phyloP scores from a whole-genome alignment of 2,888 invertebrate species.

The Agonum fuliginosum region DNA sequence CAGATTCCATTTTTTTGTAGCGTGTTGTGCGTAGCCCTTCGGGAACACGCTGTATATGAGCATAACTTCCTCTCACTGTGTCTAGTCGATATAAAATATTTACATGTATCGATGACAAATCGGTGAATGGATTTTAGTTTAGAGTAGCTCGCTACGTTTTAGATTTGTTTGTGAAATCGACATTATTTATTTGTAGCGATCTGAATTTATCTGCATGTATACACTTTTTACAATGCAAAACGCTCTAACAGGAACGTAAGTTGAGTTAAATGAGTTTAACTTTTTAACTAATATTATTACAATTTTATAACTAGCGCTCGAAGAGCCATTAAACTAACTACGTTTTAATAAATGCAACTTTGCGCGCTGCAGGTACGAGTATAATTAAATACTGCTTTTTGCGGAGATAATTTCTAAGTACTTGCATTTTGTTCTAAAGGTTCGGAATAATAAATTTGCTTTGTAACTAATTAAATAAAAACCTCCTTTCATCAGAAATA shows the following conservation, averaged over 20 bases:
- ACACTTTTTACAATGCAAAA: not conserved
- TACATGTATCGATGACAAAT: slow-evolving; percentile 48
- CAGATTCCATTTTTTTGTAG: no score
- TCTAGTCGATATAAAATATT: slow-evolving; percentile 33
- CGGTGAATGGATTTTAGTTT: slow-evolving; percentile 29
- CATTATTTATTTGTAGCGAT: slow-evolving; percentile 25
- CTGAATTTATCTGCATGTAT: slow-evolving; percentile 30
- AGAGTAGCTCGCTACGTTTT: slow-evolving; percentile 17
- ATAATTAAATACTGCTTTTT: not conserved
- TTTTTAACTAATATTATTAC: slow-evolving; percentile 28
- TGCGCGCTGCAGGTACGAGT: not conserved
- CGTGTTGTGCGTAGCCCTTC: no score
- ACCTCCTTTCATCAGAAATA: not conserved
- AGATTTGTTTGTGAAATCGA: slow-evolving; percentile 43
- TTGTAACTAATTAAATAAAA: no score
- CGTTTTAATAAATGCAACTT: slow-evolving; percentile 20
- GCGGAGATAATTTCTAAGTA: not conserved
- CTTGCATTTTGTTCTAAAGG: not conserved
- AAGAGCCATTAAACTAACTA: not conserved
- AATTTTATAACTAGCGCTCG: slow-evolving; percentile 1
- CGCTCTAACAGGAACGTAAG: not conserved
- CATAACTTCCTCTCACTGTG: not conserved
- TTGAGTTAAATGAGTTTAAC: not conserved
- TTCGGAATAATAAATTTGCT: no score
- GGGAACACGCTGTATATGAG: not conserved